Conservation (phyloP, 1,140 invertebrate genomes). For the Papilio helenus region DNA sequence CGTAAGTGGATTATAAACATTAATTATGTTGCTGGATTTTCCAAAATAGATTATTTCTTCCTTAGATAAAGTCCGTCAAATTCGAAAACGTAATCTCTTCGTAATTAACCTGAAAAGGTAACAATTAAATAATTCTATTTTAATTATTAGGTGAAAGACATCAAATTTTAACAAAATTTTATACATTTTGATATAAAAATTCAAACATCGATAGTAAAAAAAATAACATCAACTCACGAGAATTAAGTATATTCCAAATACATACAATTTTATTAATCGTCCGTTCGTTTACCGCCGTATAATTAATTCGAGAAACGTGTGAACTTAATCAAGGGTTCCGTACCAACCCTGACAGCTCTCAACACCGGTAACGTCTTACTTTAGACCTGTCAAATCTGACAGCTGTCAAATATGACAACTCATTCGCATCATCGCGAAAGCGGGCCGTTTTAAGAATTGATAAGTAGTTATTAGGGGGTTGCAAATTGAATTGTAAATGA, state of each 20-base stretch:
- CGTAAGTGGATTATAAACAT: background rate
- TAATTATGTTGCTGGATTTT: no score
- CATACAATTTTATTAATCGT: constrained; percentile 41
- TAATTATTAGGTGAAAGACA: background rate
- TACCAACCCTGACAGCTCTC: constrained; percentile 48
- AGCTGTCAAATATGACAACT: constrained; percentile 58
- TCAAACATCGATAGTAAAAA: background rate
- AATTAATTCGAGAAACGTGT: constrained; percentile 55
- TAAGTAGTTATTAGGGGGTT: constrained; percentile 53
- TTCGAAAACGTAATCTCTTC: background rate
- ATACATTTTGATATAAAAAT: background rate
- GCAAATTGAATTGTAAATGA: constrained; percentile 39
- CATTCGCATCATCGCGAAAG: constrained; percentile 39
- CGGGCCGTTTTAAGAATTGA: constrained; percentile 46
- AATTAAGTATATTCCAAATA: constrained; percentile 23
- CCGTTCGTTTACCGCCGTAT: constrained; percentile 45
- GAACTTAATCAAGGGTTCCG: constrained; percentile 56
- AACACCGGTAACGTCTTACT: constrained; percentile 49
- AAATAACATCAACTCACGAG: background rate
- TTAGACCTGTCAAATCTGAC: constrained; percentile 51
- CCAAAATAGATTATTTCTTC: no score
- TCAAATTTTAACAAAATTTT: background rate
- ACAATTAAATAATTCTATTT: background rate
- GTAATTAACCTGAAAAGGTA: background rate
- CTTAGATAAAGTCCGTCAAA: background rate